Base-by-base conservation (phyloP, 2,888 invertebrate genomes). In the Sympetrum striolatum region DNA sequence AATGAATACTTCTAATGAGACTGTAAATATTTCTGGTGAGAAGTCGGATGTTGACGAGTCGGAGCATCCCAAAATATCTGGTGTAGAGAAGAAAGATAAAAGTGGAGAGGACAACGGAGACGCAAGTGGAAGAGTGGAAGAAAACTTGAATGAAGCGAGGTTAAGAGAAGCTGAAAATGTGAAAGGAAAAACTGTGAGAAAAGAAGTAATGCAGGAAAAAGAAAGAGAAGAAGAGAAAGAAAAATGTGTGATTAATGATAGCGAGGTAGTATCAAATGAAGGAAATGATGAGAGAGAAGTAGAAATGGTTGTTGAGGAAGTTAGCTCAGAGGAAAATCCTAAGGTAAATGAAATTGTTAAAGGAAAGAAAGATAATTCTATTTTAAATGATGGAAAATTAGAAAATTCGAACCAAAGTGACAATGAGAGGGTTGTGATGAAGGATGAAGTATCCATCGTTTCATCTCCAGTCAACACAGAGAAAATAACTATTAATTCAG, bases 81-180 rank as follows among this genome's bases (percentile, higher is more conserved):
- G 10, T 44, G 44, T 10, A 44, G 44, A 44, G 10, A 8, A 10
- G 12, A 37, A 44, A 14, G 81, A 90, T 14, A 53, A 35, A 58
- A n/a, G 18, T 18, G 90, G 93, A 93, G 91, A 92, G 93, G 14
- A 92, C 93, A 91, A 92, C 6, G 10, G 10, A 93, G 91, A 91
- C 93, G 25, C 92, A 93, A 86, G 90, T 91, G 86, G 92, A 92
- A 90, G 91, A 92, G 90, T 90, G 91, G n/a, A n/a, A n/a, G n/a
- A n/a, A n/a, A n/a, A n/a, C 80, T 64, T 90, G 22, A 91, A 44
- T 44, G 44, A 44, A 44, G 6, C 39, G 6, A 39, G 39, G 39
- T 39, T 6, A 39, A 8, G 10, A 44, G 44, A 44, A 8, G 10
- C 44, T 6, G 44, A 44, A 6, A 44, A 6, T 10, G 44, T 4